A percentile compares a stretch with the other conserved stretches of the same genome.
These are phyloP conservation scores for Amiota minor DNA, from an alignment of 2,888 invertebrate species.

Conservation along the genomic window DNA sequence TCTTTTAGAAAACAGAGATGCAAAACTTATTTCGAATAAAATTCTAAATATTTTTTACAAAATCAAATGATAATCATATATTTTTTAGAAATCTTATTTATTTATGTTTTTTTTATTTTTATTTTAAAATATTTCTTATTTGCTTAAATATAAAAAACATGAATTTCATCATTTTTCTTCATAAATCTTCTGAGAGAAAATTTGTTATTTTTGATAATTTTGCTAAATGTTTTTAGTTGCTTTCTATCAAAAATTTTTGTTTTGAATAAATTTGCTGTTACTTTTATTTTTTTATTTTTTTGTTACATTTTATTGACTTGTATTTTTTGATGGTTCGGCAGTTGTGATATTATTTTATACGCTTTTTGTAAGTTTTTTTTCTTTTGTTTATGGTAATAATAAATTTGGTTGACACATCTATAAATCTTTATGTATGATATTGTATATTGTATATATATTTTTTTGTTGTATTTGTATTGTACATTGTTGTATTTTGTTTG, in stretches of 20 bases:
- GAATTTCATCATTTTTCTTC: conserved; percentile 50
- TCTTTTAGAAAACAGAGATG: too few species aligned
- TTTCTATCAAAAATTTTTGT: conserved; percentile 34
- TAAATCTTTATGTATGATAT: conserved; percentile 14
- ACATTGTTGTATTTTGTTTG: not conserved
- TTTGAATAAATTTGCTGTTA: conserved; percentile 4
- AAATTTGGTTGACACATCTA: conserved; percentile 10
- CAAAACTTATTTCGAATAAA: too few species aligned
- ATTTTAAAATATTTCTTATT: conserved; percentile 53
- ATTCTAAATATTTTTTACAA: too few species aligned
- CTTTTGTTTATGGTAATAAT: conserved; percentile 9
- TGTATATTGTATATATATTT: conserved; percentile 42
- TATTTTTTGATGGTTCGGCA: conserved; percentile 34
- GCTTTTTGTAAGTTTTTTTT: conserved; percentile 33
- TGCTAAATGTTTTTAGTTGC: conserved; percentile 45
- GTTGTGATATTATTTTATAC: conserved; percentile 26
- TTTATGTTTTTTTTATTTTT: conserved; percentile 42
- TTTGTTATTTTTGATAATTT: conserved; percentile 50
- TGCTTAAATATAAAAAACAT: conserved; percentile 48
- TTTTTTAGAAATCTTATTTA: conserved; percentile 63
- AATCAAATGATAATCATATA: conserved; percentile 12
- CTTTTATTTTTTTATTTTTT: conserved; percentile 16
- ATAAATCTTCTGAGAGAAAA: conserved; percentile 32
- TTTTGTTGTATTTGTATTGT: conserved; percentile 28
- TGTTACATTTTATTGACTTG: conserved; percentile 3